A percentile compares a stretch with the other conserved stretches of the same genome.
Evolutionary conservation across 1,140 invertebrate genomes (phyloP).

Genomic region (Sesamia nonagrioides): DNA sequence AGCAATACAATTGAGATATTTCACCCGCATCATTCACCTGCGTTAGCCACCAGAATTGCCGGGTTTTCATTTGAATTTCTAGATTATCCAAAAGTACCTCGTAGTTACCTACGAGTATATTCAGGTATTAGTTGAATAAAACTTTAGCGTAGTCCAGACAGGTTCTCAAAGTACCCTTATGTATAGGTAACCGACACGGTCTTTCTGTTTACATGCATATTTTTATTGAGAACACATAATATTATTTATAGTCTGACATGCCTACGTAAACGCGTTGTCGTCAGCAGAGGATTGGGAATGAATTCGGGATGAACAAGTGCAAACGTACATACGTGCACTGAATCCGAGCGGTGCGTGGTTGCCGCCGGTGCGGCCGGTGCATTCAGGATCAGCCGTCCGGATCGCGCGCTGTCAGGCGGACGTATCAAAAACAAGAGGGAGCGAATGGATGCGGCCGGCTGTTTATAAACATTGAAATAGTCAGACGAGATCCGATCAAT

Average conservation of each 20-base stretch:
- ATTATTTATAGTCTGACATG: conserved; percentile 59
- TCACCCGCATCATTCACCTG: conserved; percentile 2
- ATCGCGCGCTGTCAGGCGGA: conserved; percentile 64
- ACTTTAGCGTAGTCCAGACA: too few relatives aligned
- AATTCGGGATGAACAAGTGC: conserved; percentile 65
- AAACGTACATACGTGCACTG: conserved; percentile 76
- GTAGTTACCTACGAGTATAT: not conserved
- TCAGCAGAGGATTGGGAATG: conserved; percentile 54
- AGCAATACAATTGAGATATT: conserved; percentile 8
- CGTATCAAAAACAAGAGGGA: conserved; percentile 80
- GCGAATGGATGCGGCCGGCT: conserved; percentile 79
- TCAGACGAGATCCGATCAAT: conserved; percentile 80
- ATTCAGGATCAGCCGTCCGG: conserved; percentile 69
- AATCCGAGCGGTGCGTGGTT: conserved; percentile 56
- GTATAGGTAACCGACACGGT: not conserved
- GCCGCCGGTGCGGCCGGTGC: conserved; percentile 64
- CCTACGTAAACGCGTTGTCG: conserved; percentile 58
- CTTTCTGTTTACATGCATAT: conserved; percentile 54
- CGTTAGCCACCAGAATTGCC: not conserved
- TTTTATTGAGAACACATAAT: conserved; percentile 49
- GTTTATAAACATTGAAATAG: conserved; percentile 85
- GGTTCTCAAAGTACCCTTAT: too few relatives aligned
- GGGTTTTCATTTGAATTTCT: not conserved
- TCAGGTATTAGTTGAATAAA: too few relatives aligned
- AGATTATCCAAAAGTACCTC: not conserved